A percentile compares a stretch with the other conserved stretches of the same genome.
Evolutionary conservation across 2,113 vertebrate genomes (phyloP).

Genomic region (Otis tarda): DNA sequence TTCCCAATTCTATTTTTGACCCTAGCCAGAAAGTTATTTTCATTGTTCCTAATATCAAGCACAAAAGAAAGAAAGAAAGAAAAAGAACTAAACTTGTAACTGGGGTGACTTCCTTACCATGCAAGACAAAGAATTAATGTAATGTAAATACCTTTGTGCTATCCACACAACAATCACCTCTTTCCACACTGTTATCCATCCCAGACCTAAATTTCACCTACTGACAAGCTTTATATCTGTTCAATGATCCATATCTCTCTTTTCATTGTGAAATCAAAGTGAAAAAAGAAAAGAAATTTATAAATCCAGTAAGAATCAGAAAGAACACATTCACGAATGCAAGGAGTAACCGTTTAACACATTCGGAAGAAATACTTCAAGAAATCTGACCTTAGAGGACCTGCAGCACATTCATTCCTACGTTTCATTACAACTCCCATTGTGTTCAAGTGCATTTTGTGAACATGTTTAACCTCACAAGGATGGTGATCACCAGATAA

Average conservation of each 20-base stretch:
- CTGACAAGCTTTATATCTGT: not conserved
- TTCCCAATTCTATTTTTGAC: not conserved
- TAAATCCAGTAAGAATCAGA: not conserved
- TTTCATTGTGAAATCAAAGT: not conserved
- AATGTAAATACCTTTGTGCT: not conserved
- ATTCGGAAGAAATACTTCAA: not conserved
- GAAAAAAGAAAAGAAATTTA: not conserved
- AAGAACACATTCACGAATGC: not conserved
- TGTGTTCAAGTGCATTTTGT: not conserved
- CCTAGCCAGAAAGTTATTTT: not conserved
- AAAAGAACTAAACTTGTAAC: not conserved
- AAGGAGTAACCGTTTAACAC: not conserved
- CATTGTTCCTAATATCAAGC: not conserved
- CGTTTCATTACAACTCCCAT: not conserved
- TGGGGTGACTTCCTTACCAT: not conserved
- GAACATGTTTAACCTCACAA: not conserved
- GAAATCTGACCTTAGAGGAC: not conserved
- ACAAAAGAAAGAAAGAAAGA: not conserved
- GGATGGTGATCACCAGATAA: not conserved
- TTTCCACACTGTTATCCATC: not conserved
- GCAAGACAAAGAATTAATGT: not conserved
- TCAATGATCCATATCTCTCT: not conserved
- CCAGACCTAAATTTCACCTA: not conserved
- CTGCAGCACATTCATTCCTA: not conserved
- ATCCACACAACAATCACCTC: not conserved